A percentile compares a stretch with the other conserved stretches of the same genome.
Conservation (phyloP, 1,140 invertebrate species). For the Polypedilum pembai region DNA sequence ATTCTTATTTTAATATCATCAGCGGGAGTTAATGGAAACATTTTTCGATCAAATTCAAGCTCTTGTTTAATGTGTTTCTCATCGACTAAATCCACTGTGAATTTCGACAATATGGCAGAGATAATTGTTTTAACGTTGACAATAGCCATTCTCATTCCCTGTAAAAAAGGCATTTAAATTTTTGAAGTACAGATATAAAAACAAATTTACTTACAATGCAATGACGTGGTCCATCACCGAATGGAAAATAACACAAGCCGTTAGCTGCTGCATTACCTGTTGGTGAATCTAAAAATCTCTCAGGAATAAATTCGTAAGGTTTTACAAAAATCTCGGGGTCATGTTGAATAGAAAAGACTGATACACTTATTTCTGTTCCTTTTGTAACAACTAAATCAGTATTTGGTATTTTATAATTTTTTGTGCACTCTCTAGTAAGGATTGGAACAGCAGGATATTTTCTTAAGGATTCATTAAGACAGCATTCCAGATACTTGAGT, state of each 20-base stretch:
- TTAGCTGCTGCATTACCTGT: not conserved
- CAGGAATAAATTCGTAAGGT: constrained; percentile 57
- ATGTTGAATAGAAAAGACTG: constrained; percentile 43
- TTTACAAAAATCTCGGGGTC: constrained; percentile 54
- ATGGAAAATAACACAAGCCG: constrained; percentile 47
- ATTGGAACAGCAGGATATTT: constrained; percentile 43
- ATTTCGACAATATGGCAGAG: not conserved
- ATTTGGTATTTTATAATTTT: constrained; percentile 43
- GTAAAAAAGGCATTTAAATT: not conserved
- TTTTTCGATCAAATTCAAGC: not conserved
- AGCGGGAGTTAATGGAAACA: not conserved
- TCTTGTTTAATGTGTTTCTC: not conserved
- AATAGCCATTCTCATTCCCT: not conserved
- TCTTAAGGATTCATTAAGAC: constrained; percentile 43
- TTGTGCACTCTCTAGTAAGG: constrained; percentile 33
- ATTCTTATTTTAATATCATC: not conserved
- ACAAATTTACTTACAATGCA: constrained; percentile 54
- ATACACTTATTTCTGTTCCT: constrained; percentile 44
- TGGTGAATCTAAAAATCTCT: constrained; percentile 49
- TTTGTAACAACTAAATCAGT: constrained; percentile 43
- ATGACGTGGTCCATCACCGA: constrained; percentile 56
- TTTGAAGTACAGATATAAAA: not conserved
- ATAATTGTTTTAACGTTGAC: not conserved
- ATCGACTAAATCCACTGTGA: not conserved
- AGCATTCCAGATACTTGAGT: constrained; percentile 45